A percentile compares a stretch with the other conserved stretches of the same genome.
Conservation (phyloP, 2,797 vertebrate genomes). For the Anableps anableps region DNA sequence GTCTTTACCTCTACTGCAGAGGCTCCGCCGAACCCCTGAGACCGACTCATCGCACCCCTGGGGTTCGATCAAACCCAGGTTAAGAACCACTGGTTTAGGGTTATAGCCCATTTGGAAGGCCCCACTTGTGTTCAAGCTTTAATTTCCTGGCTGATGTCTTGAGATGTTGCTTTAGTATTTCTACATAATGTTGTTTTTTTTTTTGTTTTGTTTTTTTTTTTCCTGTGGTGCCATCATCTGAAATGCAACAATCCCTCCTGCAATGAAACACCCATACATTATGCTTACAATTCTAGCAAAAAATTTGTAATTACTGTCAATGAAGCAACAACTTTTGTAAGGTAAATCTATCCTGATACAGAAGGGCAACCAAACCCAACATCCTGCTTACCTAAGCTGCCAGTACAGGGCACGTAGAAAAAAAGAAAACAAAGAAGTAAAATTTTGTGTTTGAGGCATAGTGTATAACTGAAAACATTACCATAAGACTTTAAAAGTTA, state of each 20-base stretch:
- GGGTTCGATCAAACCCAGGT: too few relatives aligned
- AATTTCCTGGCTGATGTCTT: neutral
- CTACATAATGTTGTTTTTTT: neutral
- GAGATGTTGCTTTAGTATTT: neutral
- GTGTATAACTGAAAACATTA: neutral
- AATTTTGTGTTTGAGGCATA: neutral
- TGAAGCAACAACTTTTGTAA: neutral
- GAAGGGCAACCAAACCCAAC: neutral
- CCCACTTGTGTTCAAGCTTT: neutral
- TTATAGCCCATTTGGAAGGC: too few relatives aligned
- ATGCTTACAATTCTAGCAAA: neutral
- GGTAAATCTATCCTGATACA: neutral
- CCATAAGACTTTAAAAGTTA: neutral
- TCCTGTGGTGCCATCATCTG: neutral
- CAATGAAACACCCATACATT: neutral
- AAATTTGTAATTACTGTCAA: neutral
- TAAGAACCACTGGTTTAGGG: too few relatives aligned
- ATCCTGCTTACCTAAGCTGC: neutral
- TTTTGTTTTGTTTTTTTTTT: too few relatives aligned
- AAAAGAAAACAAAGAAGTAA: neutral
- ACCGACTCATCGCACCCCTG: too few relatives aligned
- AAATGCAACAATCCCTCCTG: neutral
- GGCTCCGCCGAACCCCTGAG: too few relatives aligned
- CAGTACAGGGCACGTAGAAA: neutral
- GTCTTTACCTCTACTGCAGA: too few relatives aligned